These are phyloP conservation scores for Melanotaenia duboulayi DNA, from an alignment of 2,113 vertebrate species.

Conservation along the genomic window DNA sequence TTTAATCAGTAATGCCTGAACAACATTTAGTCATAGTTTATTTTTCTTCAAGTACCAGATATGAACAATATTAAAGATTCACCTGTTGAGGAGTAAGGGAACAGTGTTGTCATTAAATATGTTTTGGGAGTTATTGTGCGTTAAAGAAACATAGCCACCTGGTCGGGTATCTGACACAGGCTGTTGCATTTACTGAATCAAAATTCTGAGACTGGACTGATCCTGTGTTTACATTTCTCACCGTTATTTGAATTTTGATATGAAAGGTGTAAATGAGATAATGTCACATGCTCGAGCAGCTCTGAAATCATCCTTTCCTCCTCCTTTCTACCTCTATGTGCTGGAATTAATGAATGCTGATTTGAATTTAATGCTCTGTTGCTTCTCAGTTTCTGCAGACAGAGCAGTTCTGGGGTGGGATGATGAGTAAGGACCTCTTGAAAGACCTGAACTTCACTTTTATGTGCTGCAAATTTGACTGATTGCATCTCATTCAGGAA, in stretches of 20 bases:
- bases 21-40: background rate
- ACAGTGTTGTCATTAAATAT: too few species aligned
- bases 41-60: too few species aligned
- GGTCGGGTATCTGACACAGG: background rate
- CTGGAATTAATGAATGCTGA: conserved; percentile 73
- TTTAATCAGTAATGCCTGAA: background rate
- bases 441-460: background rate
- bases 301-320: conserved; percentile 75
- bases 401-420: conserved; percentile 61
- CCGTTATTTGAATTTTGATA: background rate
- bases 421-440: conserved; percentile 15
- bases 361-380: conserved; percentile 83
- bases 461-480: conserved; percentile 35
- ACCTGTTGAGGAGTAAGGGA: too few species aligned
- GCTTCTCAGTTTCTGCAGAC: conserved; percentile 81
- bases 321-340: conserved; percentile 28
- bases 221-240: background rate
- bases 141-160: background rate
- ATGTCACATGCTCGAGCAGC: conserved; percentile 47
- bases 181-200: background rate
- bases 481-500: conserved; percentile 52
- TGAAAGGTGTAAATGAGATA: conserved; percentile 35
- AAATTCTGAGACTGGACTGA: background rate
- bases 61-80: too few species aligned
- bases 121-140: too few species aligned